Conservation (phyloP, 2,113 vertebrate genomes). For the Hipposideros armiger region DNA sequence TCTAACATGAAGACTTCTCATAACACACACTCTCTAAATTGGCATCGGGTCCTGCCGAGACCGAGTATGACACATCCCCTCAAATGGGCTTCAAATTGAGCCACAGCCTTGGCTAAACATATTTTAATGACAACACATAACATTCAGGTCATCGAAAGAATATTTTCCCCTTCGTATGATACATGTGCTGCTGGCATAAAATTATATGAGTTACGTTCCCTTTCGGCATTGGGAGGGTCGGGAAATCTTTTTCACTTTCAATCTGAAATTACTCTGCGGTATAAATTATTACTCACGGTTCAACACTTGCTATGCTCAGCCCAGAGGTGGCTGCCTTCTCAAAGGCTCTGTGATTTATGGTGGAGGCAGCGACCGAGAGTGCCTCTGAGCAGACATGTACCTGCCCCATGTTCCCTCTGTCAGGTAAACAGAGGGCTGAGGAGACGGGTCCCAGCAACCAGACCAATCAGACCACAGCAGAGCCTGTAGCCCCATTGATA, state of each 20-base stretch:
- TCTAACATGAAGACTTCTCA: conserved; percentile 48
- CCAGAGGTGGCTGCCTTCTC: conserved; percentile 78
- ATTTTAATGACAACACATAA: conserved; percentile 74
- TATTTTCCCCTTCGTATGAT: conserved; percentile 69
- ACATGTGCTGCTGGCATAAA: conserved; percentile 78
- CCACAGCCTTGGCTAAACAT: conserved; percentile 66
- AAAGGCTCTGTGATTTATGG: conserved; percentile 73
- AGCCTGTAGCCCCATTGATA: not conserved
- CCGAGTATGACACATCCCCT: conserved; percentile 46
- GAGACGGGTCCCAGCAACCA: not conserved
- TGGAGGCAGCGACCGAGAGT: conserved; percentile 31
- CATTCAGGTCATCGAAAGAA: conserved; percentile 66
- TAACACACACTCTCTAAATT: conserved; percentile 70
- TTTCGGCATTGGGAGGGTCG: conserved; percentile 71
- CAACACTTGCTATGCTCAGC: conserved; percentile 73
- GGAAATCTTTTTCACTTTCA: conserved; percentile 81
- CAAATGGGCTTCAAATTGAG: conserved; percentile 70
- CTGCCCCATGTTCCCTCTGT: conserved; percentile 21
- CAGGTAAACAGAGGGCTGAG: conserved; percentile 24
- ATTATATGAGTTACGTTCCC: conserved; percentile 76
- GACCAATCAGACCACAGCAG: not conserved
- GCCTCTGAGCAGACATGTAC: conserved; percentile 60
- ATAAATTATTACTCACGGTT: conserved; percentile 81
- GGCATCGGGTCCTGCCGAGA: conserved; percentile 67
- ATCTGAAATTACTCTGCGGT: conserved; percentile 79